Base-by-base conservation (phyloP, 2,113 vertebrate genomes). In the Callionymus lyra region DNA sequence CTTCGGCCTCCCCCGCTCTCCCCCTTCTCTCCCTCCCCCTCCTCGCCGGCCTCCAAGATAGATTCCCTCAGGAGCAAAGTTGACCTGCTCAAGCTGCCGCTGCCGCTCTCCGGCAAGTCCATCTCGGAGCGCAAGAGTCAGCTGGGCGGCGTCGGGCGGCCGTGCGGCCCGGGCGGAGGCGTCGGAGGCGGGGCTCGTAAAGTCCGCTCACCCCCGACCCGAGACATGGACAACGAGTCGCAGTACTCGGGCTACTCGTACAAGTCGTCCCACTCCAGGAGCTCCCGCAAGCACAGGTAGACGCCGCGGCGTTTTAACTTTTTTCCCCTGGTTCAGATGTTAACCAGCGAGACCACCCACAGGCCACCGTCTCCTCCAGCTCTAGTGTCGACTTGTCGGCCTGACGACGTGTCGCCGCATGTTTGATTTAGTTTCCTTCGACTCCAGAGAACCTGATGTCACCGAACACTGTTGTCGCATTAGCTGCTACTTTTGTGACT, bases 1-100 rank as follows among this genome's bases (percentile, higher is more conserved):
- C 21, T 42, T 9, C 21, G 31, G 15, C 47, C 39, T 42, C 55
- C 62, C 31, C 51, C 59, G 32, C 6, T 34, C 12, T 36, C 62
- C 56, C 27, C 10, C 42, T 2, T 0, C 53, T 84, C 77, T 36
- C 44, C 68, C 50, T 50, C 47, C 50, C 53, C 72, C 32, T 52
- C 47, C 54, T 34, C 73, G 1, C 68, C 76, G 62, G 79, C 82
- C 70, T 92, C 87, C 93, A 98, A 92, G 83, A 98, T 98, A 95
- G 92, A 98, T 91, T 91, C 94, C 87, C 86, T 98, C 89, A 91
- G 89, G 92, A 91, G 87, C 62, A 94, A 91, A 2, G 94, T 97
- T 68, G 93, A 96, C 63, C 87, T 98, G 71, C 78, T 93, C 82
- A 90, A 89, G 84, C 88, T 88, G 85, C 94, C 94, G 17, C 72